Evolutionary conservation across 2,888 invertebrate genomes (phyloP), one percentile per base, ranked within the genome.

Genomic region (Eumerus sabulonum): DNA sequence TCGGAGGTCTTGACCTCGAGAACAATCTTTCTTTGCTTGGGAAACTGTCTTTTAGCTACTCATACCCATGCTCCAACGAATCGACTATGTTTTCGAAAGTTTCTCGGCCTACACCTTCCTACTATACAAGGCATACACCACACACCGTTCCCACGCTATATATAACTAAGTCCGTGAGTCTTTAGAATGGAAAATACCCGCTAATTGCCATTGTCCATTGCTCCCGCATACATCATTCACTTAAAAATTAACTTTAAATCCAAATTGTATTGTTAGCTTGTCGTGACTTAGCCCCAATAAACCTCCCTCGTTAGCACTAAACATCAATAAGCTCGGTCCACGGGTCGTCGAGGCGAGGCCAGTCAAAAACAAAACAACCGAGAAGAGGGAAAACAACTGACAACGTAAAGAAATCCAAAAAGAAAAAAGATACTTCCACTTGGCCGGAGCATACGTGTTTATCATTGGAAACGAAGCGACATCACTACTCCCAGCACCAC

Each of bases 281-380:
- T 67, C 76, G 76, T 77, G 62, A 77, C 72, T 77, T 60, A 67
- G 51, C 51, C 47, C 50, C 51, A 71, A 66, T 72, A 76, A 71
- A 72, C 66, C 66, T 71, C 71, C 76, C 71, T 59, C 71, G 63
- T 40, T 35, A 27, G 35, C 36, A 19, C 17, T 50, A 45, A 38
- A 36, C 17, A 44, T 12, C 14, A 71, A 45, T 17, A 38, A 36
- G 27, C 19, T 13, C 16, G 42, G 38, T 14, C n/a, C 53, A 17
- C 36, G 48, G 3, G 9, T 40, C 50, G 44, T 18, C 44, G 19
- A n/a, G 36, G 14, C 17, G 27, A 27, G 27, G 27, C 27, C 27
- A 7, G 27, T 27, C 27, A 27, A 27, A 27, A 27, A 2, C 27
- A 27, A 27, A 27, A 27, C 27, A 27, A 27, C 27, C 2, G 27